phyloP scores from a whole-genome alignment of 2,888 invertebrate species.

The Lepidochrysops patricia region DNA sequence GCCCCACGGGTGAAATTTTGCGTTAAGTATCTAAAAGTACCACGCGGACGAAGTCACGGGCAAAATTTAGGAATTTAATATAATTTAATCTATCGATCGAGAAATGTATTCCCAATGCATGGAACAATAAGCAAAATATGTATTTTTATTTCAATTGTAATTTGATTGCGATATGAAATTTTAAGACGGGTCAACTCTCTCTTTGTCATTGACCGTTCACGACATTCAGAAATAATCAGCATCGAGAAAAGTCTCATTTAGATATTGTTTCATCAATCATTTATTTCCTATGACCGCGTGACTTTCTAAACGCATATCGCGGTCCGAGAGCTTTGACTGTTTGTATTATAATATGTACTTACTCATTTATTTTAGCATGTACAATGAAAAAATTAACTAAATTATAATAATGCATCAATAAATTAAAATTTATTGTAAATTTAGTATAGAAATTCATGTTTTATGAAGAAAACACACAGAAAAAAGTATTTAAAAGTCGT shows the following conservation, averaged over 20 bases:
- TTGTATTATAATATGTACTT: conserved; percentile 13
- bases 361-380: conserved; percentile 1
- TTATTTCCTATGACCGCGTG: conserved; percentile 9
- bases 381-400: not conserved
- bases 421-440: too few relatives aligned
- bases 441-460: too few relatives aligned
- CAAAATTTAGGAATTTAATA: too few relatives aligned
- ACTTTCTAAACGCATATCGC: conserved; percentile 15
- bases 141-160: not conserved
- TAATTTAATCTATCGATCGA: too few relatives aligned
- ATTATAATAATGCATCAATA: too few relatives aligned
- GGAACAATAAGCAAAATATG: not conserved
- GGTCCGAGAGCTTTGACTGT: conserved; percentile 2
- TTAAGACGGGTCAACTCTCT: not conserved
- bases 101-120: not conserved
- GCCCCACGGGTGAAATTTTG: too few relatives aligned
- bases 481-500: too few relatives aligned
- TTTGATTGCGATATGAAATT: not conserved
- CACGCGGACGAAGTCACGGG: too few relatives aligned
- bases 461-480: too few relatives aligned
- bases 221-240: conserved; percentile 2
- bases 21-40: too few relatives aligned
- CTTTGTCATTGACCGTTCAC: not conserved
- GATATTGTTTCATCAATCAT: conserved; percentile 13
- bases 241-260: not conserved